A percentile compares a stretch with the other conserved stretches of the same genome.
phyloP scores from a whole-genome alignment of 2,113 vertebrate genomes.

The Myiozetetes cayanensis region DNA sequence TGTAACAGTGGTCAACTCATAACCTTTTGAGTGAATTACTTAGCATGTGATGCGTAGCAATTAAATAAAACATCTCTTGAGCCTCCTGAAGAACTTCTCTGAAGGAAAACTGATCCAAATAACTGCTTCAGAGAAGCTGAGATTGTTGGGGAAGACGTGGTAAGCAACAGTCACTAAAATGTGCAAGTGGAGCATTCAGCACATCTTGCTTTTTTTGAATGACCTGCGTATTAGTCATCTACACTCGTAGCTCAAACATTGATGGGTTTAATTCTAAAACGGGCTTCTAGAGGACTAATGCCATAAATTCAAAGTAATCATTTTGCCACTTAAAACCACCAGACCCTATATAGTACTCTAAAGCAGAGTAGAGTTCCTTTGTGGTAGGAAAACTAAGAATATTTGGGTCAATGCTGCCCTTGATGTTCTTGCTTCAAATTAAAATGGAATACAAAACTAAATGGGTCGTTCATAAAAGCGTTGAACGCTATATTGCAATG shows the following conservation, averaged over 20 bases:
- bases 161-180: background rate
- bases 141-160: too few species aligned
- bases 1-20: background rate
- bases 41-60: background rate
- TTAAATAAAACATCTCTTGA: background rate
- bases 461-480: background rate
- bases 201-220: background rate
- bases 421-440: background rate
- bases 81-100: background rate
- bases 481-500: background rate
- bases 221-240: background rate
- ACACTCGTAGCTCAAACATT: rapidly evolving
- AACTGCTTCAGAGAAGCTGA: background rate
- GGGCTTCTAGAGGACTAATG: background rate
- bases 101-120: background rate
- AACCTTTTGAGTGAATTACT: background rate
- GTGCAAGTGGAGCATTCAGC: background rate
- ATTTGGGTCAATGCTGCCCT: background rate
- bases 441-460: background rate
- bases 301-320: background rate
- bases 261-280: background rate
- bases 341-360: background rate
- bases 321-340: rapidly evolving
- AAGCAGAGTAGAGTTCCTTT: background rate
- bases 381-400: background rate